These are phyloP conservation scores for Amitus sp. DNA, from an alignment of 2,888 invertebrate species.

Conservation along the genomic window DNA sequence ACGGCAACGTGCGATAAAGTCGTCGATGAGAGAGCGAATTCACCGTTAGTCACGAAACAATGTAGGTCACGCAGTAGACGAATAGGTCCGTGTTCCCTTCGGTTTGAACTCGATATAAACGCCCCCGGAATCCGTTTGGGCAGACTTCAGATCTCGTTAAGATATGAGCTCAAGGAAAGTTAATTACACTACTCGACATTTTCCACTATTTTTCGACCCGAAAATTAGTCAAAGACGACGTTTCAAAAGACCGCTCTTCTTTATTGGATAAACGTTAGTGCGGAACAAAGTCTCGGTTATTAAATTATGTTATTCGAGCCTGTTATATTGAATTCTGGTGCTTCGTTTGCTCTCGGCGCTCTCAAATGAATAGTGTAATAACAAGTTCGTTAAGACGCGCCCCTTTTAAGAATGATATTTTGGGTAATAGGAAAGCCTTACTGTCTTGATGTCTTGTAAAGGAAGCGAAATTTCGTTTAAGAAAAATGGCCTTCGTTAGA, in stretches of 20 bases:
- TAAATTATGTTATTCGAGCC: neutral
- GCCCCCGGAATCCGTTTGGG: neutral
- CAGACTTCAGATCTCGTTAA: slow-evolving; percentile 1
- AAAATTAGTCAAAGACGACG: no score
- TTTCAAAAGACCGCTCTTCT: neutral
- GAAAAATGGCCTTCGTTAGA: no score
- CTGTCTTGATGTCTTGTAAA: no score
- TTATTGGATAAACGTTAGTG: neutral
- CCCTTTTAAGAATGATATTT: no score
- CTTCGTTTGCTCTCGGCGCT: neutral
- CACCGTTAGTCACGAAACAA: slow-evolving; percentile 11
- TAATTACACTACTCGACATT: neutral
- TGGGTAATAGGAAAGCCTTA: no score
- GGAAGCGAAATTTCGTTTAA: no score
- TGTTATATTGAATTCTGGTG: neutral
- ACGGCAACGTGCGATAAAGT: slow-evolving; percentile 16
- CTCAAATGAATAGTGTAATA: neutral
- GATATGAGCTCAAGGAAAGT: neutral
- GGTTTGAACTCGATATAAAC: neutral
- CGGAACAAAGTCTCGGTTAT: neutral
- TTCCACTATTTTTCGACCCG: neutral
- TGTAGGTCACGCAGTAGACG: slow-evolving; percentile 23
- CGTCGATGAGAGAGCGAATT: slow-evolving; percentile 7
- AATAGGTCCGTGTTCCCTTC: neutral
- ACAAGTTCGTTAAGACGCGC: no score